Base-by-base conservation (phyloP, 35 echinoderm and acorn worm genomes). In the Apostichopus japonicus region DNA sequence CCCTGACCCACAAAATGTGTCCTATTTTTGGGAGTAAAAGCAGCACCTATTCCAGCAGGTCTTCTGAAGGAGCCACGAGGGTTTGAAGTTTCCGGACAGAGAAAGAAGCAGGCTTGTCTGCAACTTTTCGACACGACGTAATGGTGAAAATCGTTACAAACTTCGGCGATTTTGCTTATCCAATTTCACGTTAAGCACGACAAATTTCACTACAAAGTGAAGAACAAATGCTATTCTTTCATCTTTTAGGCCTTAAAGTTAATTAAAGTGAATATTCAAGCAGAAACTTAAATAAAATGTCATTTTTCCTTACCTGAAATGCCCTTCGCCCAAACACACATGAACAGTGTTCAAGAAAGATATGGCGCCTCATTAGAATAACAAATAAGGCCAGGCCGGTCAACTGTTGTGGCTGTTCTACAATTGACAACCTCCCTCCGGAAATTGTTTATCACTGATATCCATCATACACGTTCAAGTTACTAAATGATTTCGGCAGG, bases 301-400 rank as follows among this genome's bases (percentile, higher is more conserved):
- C 56, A 53, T 72, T 88, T 89, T 89, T 51, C 63, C 59, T 75
- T 72, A 54, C 59, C 86, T 72, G 71, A 10, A 65, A 51, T 67
- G 33, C 59, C 62, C 44, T 75, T 44, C 14, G 27, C 63, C 61
- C 21, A 72, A 53, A 33, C 63, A 44, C 33, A 70, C 77, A 86
- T 65, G 72, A 23, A 86, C 72, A 56, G 77, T 67, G 72, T 72
- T 77, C 24, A 59, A 56, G 72, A 93, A 93, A 93, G 84, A 72
- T 73, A 86, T 86, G 92, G 92, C 92, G 67, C 72, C 92, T 93
- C 80, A 93, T 93, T 93, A 83, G 92, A 79, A 93, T 93, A 93
- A 87, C 83, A 93, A 87, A 93, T 86, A 44, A 73, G 91, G 65
- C 56, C 86, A 72, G 59, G 86, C 24, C 86, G 86, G 86, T 89